Evolutionary conservation across 1,140 invertebrate species (phyloP), one percentile per base, ranked within the genome.

Genomic region (Plutomurus gul): DNA sequence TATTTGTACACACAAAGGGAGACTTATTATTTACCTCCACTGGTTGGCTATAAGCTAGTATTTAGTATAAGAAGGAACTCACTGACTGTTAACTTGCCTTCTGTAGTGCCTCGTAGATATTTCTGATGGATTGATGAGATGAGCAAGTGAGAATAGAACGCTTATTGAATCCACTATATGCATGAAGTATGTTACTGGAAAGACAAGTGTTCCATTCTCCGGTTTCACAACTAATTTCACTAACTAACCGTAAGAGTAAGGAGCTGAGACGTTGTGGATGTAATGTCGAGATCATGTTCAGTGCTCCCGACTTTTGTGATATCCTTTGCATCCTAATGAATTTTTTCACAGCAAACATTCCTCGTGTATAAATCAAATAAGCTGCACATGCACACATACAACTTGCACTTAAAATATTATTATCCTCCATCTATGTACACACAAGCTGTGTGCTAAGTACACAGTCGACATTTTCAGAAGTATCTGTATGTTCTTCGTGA

Each of bases 141-240:
- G 56, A 65, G n/a, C n/a, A 65, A 65, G 56, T 65, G 56, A 65
- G 56, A 65, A 65, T 33, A 65, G 56, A 65, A 65, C n/a, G n/a
- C n/a, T n/a, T n/a, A n/a, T n/a, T n/a, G n/a, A n/a, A n/a, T n/a
- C n/a, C n/a, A n/a, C n/a, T n/a, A n/a, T n/a, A n/a, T n/a, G n/a
- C n/a, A n/a, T n/a, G n/a, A n/a, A n/a, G n/a, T n/a, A n/a, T n/a
- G n/a, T n/a, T n/a, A n/a, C n/a, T n/a, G n/a, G n/a, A n/a, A n/a
- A n/a, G n/a, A n/a, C n/a, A n/a, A n/a, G n/a, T n/a, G n/a, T n/a
- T n/a, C n/a, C n/a, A n/a, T n/a, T n/a, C n/a, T n/a, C n/a, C n/a
- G n/a, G n/a, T n/a, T n/a, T n/a, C n/a, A n/a, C n/a, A n/a, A n/a
- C n/a, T n/a, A n/a, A n/a, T n/a, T n/a, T n/a, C n/a, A n/a, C n/a